Evolutionary conservation across 1,140 invertebrate species (phyloP), one percentile per base, ranked within the genome.

Genomic region (Scaptomyza montana): DNA sequence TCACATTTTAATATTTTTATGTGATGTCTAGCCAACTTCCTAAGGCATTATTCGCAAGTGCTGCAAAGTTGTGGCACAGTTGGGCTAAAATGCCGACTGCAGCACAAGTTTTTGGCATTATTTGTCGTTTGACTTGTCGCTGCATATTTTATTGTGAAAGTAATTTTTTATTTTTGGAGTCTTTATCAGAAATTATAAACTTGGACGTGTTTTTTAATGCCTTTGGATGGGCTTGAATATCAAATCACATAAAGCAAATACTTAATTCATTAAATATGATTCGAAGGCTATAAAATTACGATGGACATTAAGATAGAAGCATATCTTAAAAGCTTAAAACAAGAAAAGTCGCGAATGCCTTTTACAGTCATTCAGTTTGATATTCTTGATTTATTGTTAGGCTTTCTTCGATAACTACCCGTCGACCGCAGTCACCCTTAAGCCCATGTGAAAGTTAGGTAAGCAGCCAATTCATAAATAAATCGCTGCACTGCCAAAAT

Each of bases 401-500:
- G 5, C 3, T 21, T 28, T 30, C 21, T 28, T 45, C 8, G 25
- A 7, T 19, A 45, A 28, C 12, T 25, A 12, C 21, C 25, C 3
- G 12, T 5, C 5, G 1, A 25, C 10, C 19, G 7, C 8, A 49
- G 9, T 25, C 9, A 36, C 33, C 6, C 33, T 36, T 36, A 9
- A 36, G 10, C 33, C 9, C 10, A 12, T 1, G 8, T 13, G 8
- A 16, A 3, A 54, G 30, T 30, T 4, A 54, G 36, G 41, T 45
- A 45, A 13, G 47, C 30, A 50, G 56, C 13, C 60, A 66, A 61
- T 76, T 72, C 41, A 72, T 61, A 68, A 73, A 68, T 74, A 67
- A 67, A 53, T 72, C 45, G 49, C 59, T 60, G 67, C 63, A 74
- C 69, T 73, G 59, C 60, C 56, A 51, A 73, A 80, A 86, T 75